phyloP scores from a whole-genome alignment of 2,113 vertebrate genomes.

The Glaucomys volans region DNA sequence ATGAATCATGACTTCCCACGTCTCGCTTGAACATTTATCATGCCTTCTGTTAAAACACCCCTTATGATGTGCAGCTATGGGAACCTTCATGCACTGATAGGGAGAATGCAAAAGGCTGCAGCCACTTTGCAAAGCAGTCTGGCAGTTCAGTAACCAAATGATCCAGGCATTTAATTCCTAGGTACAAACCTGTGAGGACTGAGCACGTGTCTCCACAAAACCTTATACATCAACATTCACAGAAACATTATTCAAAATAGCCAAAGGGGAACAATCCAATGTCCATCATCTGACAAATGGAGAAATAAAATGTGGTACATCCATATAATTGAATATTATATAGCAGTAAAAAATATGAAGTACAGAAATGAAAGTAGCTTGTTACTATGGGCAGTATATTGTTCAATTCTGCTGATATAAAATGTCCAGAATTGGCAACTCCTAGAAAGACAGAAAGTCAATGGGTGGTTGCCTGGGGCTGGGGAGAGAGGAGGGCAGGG shows the following conservation, averaged over 20 bases:
- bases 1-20: background rate
- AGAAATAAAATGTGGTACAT: background rate
- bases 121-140: background rate
- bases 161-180: background rate
- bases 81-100: background rate
- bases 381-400: background rate
- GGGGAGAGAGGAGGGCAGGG: fast-evolving
- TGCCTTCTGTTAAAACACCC: background rate
- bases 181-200: background rate
- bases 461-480: background rate
- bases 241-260: background rate
- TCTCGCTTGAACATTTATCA: background rate
- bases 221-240: background rate
- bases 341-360: background rate
- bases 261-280: background rate
- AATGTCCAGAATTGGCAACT: background rate
- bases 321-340: background rate
- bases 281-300: background rate
- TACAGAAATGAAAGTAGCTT: background rate
- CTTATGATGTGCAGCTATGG: background rate
- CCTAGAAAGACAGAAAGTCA: background rate
- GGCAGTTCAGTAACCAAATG: background rate
- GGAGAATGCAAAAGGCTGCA: background rate
- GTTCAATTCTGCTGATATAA: background rate
- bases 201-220: background rate